These are phyloP conservation scores for Carettochelys insculpta DNA, from an alignment of 2,113 vertebrate species.

Conservation along the genomic window DNA sequence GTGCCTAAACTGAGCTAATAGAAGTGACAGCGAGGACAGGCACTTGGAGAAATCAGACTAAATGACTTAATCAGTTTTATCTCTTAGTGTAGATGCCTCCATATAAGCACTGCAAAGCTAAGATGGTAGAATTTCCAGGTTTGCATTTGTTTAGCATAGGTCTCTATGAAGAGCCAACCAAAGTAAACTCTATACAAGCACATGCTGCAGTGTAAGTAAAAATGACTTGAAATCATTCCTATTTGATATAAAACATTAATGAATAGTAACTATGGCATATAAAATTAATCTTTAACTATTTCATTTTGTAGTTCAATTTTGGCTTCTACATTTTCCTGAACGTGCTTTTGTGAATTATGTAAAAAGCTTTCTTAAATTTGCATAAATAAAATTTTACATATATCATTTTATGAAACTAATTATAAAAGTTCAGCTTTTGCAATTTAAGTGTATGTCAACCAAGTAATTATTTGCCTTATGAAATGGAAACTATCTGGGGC, in stretches of 20 bases:
- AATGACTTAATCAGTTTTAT: too few relatives aligned
- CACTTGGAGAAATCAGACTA: too few relatives aligned
- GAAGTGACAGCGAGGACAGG: too few relatives aligned
- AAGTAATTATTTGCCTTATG: slow-evolving; percentile 2
- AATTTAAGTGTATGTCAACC: neutral
- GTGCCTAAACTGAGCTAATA: too few relatives aligned
- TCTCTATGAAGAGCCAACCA: neutral
- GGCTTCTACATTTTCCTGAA: neutral
- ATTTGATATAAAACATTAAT: neutral
- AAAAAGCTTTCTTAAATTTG: neutral
- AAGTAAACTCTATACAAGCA: neutral
- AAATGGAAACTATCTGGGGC: slow-evolving; percentile 51
- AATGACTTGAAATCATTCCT: neutral
- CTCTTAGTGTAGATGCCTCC: too few relatives aligned
- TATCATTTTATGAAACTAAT: neutral
- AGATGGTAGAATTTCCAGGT: too few relatives aligned
- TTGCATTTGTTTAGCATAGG: neutral
- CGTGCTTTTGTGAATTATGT: neutral
- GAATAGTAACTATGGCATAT: neutral
- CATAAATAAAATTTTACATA: neutral
- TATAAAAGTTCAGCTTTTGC: neutral
- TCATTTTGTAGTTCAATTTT: neutral
- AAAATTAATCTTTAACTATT: neutral
- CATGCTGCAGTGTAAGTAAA: neutral
- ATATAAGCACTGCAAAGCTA: too few relatives aligned